Conservation (phyloP, 2,797 vertebrate genomes). For the Chelidonichthys spinosus region DNA sequence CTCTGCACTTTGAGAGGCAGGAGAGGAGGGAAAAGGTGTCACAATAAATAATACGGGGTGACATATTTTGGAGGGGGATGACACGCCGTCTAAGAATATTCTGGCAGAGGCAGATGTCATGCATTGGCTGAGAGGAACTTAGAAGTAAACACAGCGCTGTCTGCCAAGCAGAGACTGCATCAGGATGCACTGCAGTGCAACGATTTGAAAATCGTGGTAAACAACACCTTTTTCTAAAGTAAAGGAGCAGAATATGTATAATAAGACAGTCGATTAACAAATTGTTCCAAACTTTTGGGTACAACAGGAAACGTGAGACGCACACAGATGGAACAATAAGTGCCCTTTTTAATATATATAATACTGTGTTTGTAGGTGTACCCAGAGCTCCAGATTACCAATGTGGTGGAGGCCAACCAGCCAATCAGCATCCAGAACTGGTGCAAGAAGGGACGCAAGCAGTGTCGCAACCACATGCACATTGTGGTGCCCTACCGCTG, state of each 20-base stretch:
- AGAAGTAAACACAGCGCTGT: slow-evolving; percentile 38
- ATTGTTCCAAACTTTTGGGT: not conserved
- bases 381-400: slow-evolving; percentile 96
- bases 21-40: slow-evolving; percentile 17
- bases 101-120: slow-evolving; percentile 73
- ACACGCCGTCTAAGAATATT: slow-evolving; percentile 33
- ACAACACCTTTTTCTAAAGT: not conserved
- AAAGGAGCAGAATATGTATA: not conserved
- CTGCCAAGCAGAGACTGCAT: slow-evolving; percentile 7
- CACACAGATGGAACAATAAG: not conserved
- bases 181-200: slow-evolving; percentile 1
- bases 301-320: not conserved
- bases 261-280: not conserved
- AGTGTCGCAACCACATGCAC: slow-evolving; percentile 90
- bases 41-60: slow-evolving; percentile 21
- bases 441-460: slow-evolving; percentile 94
- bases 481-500: slow-evolving; percentile 98
- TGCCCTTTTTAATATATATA: not conserved
- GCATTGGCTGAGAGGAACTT: slow-evolving; percentile 45
- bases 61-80: slow-evolving; percentile 31
- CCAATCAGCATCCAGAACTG: slow-evolving; percentile 93
- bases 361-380: slow-evolving; percentile 87
- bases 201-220: not conserved
- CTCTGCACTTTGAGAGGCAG: not conserved
- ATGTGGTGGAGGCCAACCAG: slow-evolving; percentile 96